Percentiles rank a stretch among this genome's conserved stretches.
Conservation (phyloP, 2,888 invertebrate genomes). For the Halictus ligatus region DNA sequence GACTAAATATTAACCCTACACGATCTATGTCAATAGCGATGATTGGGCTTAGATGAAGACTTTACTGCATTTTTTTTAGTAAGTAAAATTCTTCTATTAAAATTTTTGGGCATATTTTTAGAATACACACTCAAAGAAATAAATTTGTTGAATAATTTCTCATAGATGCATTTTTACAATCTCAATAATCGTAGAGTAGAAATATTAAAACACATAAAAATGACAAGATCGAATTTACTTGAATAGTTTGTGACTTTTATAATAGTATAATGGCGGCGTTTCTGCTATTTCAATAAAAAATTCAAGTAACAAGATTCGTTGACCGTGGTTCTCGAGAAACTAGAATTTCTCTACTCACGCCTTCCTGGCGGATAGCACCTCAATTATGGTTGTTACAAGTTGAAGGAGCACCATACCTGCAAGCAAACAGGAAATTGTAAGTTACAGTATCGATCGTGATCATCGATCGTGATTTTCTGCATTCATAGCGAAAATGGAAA, state of each 20-base stretch:
- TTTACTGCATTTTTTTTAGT: too few species aligned
- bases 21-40: too few species aligned
- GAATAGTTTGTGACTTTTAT: too few species aligned
- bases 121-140: background rate
- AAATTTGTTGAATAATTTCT: background rate
- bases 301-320: background rate
- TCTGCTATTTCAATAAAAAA: background rate
- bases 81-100: too few species aligned
- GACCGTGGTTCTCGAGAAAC: background rate
- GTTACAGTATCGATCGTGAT: background rate
- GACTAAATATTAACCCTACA: too few species aligned
- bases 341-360: background rate
- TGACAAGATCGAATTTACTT: too few species aligned
- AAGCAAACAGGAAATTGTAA: constrained; percentile 1
- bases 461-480: too few species aligned
- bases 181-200: too few species aligned
- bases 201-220: too few species aligned
- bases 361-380: background rate
- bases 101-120: background rate
- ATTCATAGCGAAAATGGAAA: too few species aligned
- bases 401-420: background rate
- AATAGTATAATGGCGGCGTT: too few species aligned
- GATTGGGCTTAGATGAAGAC: too few species aligned
- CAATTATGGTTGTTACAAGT: background rate
- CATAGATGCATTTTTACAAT: background rate